These are phyloP conservation scores for Vidua chalybeata DNA, from an alignment of 2,113 vertebrate genomes.

Conservation along the genomic window DNA sequence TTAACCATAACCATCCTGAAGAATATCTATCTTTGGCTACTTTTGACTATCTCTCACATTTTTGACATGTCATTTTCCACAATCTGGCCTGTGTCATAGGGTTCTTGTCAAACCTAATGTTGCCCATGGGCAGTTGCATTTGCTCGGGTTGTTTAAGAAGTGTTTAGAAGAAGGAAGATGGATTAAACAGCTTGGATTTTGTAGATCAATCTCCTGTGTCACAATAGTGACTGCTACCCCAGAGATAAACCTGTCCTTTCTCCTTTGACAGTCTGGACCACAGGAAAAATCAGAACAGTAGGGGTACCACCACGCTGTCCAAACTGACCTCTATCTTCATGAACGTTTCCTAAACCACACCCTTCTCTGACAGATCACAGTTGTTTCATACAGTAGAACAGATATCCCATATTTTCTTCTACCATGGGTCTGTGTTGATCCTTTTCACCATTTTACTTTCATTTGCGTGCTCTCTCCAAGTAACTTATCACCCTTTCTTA, in stretches of 20 bases:
- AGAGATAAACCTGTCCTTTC: not conserved
- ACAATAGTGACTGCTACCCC: not conserved
- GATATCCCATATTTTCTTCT: not conserved
- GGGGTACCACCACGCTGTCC: fast-evolving
- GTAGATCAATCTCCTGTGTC: not conserved
- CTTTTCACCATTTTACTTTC: not conserved
- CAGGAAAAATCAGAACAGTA: not conserved
- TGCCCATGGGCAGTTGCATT: not conserved
- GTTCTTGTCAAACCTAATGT: not conserved
- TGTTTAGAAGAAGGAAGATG: not conserved
- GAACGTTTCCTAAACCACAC: not conserved
- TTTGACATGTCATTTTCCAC: not conserved
- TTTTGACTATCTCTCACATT: not conserved
- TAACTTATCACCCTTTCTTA: not conserved
- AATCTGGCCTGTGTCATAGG: not conserved
- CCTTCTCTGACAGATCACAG: not conserved
- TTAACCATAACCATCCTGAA: not conserved
- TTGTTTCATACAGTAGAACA: not conserved
- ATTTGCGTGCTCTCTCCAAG: not conserved
- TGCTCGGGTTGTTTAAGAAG: not conserved
- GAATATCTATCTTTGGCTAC: not conserved
- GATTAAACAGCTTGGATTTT: not conserved
- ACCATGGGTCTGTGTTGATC: not conserved
- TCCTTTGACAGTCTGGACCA: not conserved
- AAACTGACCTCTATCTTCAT: not conserved